Evolutionary conservation across 2,797 vertebrate genomes (phyloP).

Genomic region (Anas bernieri): DNA sequence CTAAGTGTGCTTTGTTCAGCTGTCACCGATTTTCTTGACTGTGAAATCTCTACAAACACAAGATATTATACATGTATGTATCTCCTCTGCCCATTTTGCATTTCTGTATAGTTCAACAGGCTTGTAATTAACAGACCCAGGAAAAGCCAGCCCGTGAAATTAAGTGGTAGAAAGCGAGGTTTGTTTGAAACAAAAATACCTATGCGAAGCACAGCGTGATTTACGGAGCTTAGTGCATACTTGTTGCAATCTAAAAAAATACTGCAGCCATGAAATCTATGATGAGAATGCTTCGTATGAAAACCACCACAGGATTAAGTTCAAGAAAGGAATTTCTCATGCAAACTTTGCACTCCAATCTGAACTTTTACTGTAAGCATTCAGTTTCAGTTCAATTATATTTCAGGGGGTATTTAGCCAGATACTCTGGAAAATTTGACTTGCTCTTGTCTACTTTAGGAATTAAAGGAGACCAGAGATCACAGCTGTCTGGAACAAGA

Average conservation of each 20-base stretch:
- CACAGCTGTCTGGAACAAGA: conserved; percentile 74
- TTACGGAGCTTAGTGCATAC: conserved; percentile 21
- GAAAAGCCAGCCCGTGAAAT: background rate
- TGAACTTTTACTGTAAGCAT: conserved; percentile 66
- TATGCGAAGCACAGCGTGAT: background rate
- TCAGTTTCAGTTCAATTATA: conserved; percentile 58
- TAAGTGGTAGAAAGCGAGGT: background rate
- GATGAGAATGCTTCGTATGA: conserved; percentile 54
- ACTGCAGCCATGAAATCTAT: conserved; percentile 49
- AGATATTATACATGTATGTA: background rate
- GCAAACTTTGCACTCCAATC: conserved; percentile 58
- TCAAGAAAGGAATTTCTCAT: conserved; percentile 67
- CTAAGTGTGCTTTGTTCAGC: background rate
- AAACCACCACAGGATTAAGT: conserved; percentile 66
- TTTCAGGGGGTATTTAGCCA: conserved; percentile 56
- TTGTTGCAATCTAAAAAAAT: conserved; percentile 50
- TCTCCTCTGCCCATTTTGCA: background rate
- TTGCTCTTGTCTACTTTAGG: conserved; percentile 62
- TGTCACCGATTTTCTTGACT: background rate
- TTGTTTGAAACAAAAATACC: conserved; percentile 30
- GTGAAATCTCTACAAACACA: background rate
- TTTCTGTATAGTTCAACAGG: background rate
- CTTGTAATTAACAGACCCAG: background rate
- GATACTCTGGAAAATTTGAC: conserved; percentile 64
- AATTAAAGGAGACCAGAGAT: conserved; percentile 64